Evolutionary conservation across 2,113 vertebrate species (phyloP).

Genomic region (Microtus ochrogaster): DNA sequence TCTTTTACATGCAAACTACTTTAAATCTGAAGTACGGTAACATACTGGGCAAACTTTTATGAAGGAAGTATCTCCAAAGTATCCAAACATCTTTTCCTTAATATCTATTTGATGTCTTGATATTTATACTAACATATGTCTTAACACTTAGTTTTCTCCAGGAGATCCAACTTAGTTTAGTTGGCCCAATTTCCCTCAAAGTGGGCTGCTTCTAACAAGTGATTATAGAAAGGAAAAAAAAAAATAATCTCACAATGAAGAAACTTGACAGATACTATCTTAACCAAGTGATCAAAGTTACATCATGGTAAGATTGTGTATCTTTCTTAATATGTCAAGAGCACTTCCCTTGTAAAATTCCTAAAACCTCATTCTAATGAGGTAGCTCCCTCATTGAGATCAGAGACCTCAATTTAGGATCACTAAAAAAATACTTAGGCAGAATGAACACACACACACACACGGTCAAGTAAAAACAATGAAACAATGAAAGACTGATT

Average conservation of each 20-base stretch:
- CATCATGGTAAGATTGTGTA: not conserved
- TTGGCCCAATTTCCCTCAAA: not conserved
- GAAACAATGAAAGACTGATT: not conserved
- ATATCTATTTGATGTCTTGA: not conserved
- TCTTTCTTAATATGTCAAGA: not conserved
- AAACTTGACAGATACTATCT: not conserved
- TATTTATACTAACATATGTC: not conserved
- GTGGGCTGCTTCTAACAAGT: not conserved
- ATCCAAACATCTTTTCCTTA: not conserved
- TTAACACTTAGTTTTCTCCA: not conserved
- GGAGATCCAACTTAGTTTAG: not conserved
- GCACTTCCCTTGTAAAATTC: not conserved
- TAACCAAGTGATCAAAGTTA: not conserved
- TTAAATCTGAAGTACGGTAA: not conserved
- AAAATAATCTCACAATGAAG: not conserved
- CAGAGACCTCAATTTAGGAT: not conserved
- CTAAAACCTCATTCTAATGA: not conserved
- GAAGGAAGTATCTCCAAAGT: not conserved
- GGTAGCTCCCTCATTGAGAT: not conserved
- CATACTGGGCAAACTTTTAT: not conserved
- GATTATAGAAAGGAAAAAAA: not conserved
- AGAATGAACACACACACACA: not conserved
- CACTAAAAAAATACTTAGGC: not conserved
- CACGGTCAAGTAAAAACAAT: not conserved
- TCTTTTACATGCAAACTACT: not conserved